phyloP scores from a whole-genome alignment of 2,797 vertebrate species.

The Martes flavigula region DNA sequence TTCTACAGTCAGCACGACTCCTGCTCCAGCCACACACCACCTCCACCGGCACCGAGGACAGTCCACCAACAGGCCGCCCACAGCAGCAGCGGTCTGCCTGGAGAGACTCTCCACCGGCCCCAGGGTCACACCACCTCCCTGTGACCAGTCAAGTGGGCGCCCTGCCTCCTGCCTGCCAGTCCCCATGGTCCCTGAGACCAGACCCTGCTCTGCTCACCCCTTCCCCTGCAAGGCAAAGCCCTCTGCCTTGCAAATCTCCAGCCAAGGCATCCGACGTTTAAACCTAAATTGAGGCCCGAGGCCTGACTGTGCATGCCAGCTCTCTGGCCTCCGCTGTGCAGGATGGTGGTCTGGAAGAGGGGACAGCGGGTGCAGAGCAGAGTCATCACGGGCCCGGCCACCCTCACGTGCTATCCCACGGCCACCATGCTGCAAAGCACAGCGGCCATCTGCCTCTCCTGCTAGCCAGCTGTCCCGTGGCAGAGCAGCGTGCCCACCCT shows the following conservation, averaged over 20 bases:
- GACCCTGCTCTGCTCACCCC: background rate
- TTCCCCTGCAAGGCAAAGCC: background rate
- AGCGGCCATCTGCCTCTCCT: background rate
- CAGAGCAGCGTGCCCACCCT: background rate
- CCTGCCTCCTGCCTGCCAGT: background rate
- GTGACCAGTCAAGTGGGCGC: fast-evolving
- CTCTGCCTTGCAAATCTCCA: background rate
- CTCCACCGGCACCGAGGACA: background rate
- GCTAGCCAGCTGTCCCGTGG: background rate
- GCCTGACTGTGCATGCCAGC: too few species aligned
- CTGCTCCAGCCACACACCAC: background rate
- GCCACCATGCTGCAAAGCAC: background rate
- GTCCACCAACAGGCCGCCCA: background rate
- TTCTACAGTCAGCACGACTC: background rate
- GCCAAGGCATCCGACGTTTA: background rate
- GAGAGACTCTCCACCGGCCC: background rate
- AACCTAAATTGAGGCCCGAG: background rate
- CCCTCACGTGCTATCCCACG: background rate
- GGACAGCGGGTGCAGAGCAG: fast-evolving
- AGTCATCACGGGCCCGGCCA: too few species aligned
- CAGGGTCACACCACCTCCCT: background rate
- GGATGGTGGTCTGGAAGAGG: background rate
- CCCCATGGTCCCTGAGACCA: background rate
- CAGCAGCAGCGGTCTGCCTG: background rate
- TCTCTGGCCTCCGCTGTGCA: background rate